Evolutionary conservation across 2,888 invertebrate species (phyloP).

Genomic region (Nomada flava): DNA sequence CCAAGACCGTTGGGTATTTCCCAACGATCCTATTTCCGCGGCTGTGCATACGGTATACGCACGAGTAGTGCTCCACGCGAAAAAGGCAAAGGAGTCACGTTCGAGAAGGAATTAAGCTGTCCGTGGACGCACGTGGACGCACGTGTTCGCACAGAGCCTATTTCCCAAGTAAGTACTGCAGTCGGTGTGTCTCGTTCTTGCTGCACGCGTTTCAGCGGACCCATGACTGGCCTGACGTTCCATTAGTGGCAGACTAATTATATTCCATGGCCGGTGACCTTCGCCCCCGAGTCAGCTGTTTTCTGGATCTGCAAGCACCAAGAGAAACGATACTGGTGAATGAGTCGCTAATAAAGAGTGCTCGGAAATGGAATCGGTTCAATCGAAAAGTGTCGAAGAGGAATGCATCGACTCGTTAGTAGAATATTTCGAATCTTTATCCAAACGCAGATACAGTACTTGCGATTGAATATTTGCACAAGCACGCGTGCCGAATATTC

Average conservation of each 20-base stretch:
- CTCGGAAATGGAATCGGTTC: neutral
- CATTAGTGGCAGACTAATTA: conserved; percentile 69
- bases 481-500: neutral
- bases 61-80: no score
- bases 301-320: conserved; percentile 56
- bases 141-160: conserved; percentile 61
- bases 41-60: neutral
- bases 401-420: conserved; percentile 1
- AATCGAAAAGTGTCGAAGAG: neutral
- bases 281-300: conserved; percentile 64
- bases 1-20: conserved; percentile 17
- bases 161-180: conserved; percentile 54
- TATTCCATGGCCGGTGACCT: conserved; percentile 64
- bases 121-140: conserved; percentile 31
- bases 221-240: conserved; percentile 41
- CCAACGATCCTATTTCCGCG: conserved; percentile 14
- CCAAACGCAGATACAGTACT: conserved; percentile 36
- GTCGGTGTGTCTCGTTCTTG: neutral
- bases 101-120: conserved; percentile 37
- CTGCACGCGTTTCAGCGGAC: conserved; percentile 26
- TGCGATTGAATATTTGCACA: conserved; percentile 54
- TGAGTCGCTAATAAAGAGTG: neutral
- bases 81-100: neutral
- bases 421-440: conserved; percentile 29
- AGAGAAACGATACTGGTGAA: conserved; percentile 32